phyloP scores from a whole-genome alignment of 2,888 invertebrate genomes.

The Zeuzera pyrina region DNA sequence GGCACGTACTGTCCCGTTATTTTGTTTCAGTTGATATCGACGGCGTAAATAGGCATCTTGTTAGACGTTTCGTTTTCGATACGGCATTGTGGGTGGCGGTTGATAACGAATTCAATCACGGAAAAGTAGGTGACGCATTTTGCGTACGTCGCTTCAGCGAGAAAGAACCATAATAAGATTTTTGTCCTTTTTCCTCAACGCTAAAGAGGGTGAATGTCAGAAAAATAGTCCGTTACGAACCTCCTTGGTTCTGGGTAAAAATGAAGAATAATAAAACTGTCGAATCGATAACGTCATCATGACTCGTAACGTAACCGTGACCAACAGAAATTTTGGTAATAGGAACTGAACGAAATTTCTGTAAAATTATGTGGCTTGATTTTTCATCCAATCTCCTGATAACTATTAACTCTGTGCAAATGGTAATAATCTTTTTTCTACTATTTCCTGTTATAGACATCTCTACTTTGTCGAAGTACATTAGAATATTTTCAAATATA shows the following conservation, averaged over 20 bases:
- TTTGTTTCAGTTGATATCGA: conserved; percentile 35
- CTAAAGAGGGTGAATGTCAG: conserved; percentile 14
- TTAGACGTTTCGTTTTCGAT: conserved; percentile 37
- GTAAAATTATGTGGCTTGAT: conserved; percentile 22
- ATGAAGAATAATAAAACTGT: background rate
- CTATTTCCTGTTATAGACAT: conserved; percentile 34
- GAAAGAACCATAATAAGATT: conserved; percentile 22
- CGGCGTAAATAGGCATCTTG: conserved; percentile 33
- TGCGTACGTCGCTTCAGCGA: conserved; percentile 15
- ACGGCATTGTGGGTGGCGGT: conserved; percentile 28
- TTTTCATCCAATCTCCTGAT: conserved; percentile 23
- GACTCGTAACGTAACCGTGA: background rate
- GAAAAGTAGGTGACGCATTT: conserved; percentile 22
- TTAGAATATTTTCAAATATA: conserved; percentile 20
- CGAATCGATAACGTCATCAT: conserved; percentile 2
- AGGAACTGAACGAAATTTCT: conserved; percentile 3
- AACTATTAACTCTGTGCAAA: conserved; percentile 31
- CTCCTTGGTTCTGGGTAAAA: background rate
- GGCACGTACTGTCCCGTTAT: conserved; percentile 28
- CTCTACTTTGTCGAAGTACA: conserved; percentile 26
- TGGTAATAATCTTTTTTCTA: conserved; percentile 34
- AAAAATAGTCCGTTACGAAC: too few species aligned
- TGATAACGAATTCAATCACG: conserved; percentile 52
- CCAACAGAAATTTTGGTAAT: too few species aligned
- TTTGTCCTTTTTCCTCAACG: conserved; percentile 16